Evolutionary conservation across 1,140 invertebrate species (phyloP).

Genomic region (Babylonia areolata): DNA sequence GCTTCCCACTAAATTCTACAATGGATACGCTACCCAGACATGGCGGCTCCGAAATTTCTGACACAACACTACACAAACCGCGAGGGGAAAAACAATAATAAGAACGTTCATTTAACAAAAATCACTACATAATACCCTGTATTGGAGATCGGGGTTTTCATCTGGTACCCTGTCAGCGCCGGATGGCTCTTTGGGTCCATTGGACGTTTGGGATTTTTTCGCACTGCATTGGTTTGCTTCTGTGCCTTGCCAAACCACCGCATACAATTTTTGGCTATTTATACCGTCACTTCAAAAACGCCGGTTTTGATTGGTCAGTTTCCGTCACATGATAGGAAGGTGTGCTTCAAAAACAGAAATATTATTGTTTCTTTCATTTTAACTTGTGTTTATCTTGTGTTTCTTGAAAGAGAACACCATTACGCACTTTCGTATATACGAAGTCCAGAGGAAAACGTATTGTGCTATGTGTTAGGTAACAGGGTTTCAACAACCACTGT

Average conservation of each 20-base stretch:
- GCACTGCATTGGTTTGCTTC: constrained; percentile 63
- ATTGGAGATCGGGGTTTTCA: constrained; percentile 67
- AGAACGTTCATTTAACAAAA: constrained; percentile 55
- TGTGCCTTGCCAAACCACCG: constrained; percentile 59
- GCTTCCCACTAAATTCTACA: neutral
- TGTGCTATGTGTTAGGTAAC: constrained; percentile 18
- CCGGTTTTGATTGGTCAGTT: constrained; percentile 71
- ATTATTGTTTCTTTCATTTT: neutral
- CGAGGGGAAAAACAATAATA: neutral
- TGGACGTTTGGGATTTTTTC: constrained; percentile 70
- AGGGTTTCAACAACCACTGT: neutral
- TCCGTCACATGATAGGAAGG: constrained; percentile 68
- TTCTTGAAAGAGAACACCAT: neutral
- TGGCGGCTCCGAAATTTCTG: constrained; percentile 5
- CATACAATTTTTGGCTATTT: constrained; percentile 27
- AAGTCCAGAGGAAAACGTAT: neutral
- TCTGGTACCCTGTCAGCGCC: constrained; percentile 74
- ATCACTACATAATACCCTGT: constrained; percentile 73
- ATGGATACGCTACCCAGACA: constrained; percentile 1
- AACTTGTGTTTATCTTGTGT: neutral
- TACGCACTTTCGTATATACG: neutral
- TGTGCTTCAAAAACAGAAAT: constrained; percentile 26
- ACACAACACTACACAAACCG: neutral
- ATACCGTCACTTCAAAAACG: constrained; percentile 62
- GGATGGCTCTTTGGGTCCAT: constrained; percentile 76